Conservation (phyloP, 2,797 vertebrate genomes). For the Poecilia velifera region DNA sequence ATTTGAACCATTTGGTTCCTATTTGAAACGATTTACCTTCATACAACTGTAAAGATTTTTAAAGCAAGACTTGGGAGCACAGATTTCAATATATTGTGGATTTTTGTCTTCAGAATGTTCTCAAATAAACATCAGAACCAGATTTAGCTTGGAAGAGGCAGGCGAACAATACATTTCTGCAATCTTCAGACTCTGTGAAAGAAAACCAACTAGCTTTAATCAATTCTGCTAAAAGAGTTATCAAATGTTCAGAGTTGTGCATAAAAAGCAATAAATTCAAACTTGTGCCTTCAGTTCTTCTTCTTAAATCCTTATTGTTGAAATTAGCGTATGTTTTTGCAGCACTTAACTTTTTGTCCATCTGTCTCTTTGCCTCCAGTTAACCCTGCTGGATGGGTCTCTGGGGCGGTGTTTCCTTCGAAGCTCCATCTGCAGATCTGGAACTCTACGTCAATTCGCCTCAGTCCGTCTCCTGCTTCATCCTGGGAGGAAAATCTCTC, state of each 20-base stretch:
- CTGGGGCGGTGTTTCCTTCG: conserved; percentile 84
- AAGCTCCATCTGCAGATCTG: conserved; percentile 78
- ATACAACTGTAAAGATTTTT: not conserved
- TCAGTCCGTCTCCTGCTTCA: conserved; percentile 80
- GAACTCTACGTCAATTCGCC: conserved; percentile 82
- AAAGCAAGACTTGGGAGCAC: not conserved
- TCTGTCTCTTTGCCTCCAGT: conserved; percentile 76
- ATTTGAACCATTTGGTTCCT: not conserved
- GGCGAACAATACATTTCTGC: too few relatives aligned
- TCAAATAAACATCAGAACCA: not conserved
- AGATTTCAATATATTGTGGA: not conserved
- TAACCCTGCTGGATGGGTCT: conserved; percentile 88
- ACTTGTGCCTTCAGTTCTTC: not conserved
- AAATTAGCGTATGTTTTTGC: not conserved
- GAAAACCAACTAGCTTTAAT: not conserved
- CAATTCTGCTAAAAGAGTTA: not conserved
- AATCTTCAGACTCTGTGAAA: not conserved
- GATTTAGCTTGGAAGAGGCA: not conserved
- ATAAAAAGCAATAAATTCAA: not conserved
- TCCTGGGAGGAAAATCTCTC: conserved; percentile 59
- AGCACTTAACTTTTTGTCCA: conserved; percentile 48
- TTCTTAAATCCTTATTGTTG: not conserved
- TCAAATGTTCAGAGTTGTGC: not conserved
- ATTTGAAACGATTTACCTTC: not conserved
- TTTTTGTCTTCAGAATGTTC: not conserved